Evolutionary conservation across 2,888 invertebrate genomes (phyloP).

Genomic region (Cosmia pyralina): DNA sequence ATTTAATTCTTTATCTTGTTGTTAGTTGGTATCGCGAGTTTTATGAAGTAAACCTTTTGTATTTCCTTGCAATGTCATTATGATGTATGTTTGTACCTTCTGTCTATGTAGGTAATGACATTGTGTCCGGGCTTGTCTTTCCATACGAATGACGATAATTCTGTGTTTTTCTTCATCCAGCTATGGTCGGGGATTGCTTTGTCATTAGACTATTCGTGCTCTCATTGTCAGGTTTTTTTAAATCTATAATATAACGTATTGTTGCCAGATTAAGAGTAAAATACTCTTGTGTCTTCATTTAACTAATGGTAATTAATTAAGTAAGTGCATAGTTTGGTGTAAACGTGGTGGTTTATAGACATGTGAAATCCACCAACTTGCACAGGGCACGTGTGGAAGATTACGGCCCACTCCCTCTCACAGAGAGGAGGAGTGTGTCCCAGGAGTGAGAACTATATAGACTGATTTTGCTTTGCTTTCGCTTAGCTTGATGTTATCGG

Average conservation of each 20-base stretch:
- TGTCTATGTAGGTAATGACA: slow-evolving; percentile 8
- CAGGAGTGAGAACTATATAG: too few species aligned
- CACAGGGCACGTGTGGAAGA: too few species aligned
- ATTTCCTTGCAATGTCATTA: background rate
- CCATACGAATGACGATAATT: slow-evolving; percentile 13
- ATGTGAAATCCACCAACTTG: too few species aligned
- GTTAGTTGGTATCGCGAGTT: background rate
- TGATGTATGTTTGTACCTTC: slow-evolving; percentile 11
- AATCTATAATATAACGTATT: background rate
- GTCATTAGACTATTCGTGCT: background rate
- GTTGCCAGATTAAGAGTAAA: background rate
- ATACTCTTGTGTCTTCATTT: background rate
- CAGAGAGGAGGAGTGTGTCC: too few species aligned
- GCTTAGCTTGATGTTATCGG: too few species aligned
- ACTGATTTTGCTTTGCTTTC: too few species aligned
- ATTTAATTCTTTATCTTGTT: background rate
- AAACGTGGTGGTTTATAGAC: too few species aligned
- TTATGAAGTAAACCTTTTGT: slow-evolving; percentile 24
- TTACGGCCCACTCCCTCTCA: too few species aligned
- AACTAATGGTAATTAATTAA: background rate
- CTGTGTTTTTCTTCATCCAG: slow-evolving; percentile 28
- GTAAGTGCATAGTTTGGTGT: background rate
- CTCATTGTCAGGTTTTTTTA: background rate
- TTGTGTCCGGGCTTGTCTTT: slow-evolving; percentile 28
- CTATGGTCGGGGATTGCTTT: slow-evolving; percentile 4